Conservation (phyloP, 1,140 invertebrate genomes). For the Homarus americanus region DNA sequence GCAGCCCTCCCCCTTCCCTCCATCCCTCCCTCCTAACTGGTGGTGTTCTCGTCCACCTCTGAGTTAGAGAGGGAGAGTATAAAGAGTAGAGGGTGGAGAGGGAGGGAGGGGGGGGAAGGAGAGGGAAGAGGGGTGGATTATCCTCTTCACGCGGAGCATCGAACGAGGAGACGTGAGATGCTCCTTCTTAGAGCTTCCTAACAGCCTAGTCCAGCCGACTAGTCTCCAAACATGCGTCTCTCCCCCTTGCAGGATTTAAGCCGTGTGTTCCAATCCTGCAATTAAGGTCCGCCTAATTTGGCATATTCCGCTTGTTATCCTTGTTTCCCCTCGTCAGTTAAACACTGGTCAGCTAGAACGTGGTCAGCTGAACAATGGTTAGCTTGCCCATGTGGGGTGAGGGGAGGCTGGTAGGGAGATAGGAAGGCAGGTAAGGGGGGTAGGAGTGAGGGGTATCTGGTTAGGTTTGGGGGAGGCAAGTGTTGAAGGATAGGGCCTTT, state of each 20-base stretch:
- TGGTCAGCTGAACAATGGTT: slow-evolving; percentile 35
- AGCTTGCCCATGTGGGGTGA: too few species aligned
- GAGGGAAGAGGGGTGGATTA: too few species aligned
- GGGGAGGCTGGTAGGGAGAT: too few species aligned
- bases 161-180: background rate
- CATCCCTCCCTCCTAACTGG: too few species aligned
- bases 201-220: slow-evolving; percentile 31
- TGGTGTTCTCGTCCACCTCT: too few species aligned
- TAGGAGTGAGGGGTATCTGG: background rate
- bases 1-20: too few species aligned
- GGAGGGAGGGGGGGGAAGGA: too few species aligned
- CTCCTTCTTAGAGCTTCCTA: slow-evolving; percentile 21
- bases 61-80: too few species aligned
- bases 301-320: slow-evolving; percentile 45
- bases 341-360: slow-evolving; percentile 27
- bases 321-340: slow-evolving; percentile 47
- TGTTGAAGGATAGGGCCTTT: too few species aligned
- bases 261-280: slow-evolving; percentile 40
- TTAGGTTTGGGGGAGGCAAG: too few species aligned
- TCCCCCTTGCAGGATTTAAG: background rate
- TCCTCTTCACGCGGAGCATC: too few species aligned
- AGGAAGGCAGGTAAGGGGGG: background rate
- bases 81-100: too few species aligned
- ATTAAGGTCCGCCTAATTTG: slow-evolving; percentile 41
- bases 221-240: slow-evolving; percentile 29